phyloP scores from a whole-genome alignment of 2,888 invertebrate genomes.

The Heliothis peltigera region DNA sequence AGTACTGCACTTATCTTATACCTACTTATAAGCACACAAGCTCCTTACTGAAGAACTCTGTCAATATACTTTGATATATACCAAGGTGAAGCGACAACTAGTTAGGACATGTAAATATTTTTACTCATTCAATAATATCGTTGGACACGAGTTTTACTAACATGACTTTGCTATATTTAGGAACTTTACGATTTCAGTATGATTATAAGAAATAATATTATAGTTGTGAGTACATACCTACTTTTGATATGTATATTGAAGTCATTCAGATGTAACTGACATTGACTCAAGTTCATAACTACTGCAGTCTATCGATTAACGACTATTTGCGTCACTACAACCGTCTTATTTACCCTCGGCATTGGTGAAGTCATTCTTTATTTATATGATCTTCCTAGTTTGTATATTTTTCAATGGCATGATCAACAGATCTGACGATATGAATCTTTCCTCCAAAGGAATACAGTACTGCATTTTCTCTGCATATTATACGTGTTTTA shows the following conservation, averaged over 20 bases:
- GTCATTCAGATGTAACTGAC: conserved; percentile 23
- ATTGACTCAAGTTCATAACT: conserved; percentile 28
- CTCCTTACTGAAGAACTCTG: not conserved
- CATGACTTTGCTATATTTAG: conserved; percentile 9
- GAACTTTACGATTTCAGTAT: not conserved
- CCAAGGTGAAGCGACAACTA: conserved; percentile 17
- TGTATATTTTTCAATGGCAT: not conserved
- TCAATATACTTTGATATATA: conserved; percentile 20
- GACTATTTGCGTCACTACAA: conserved; percentile 12
- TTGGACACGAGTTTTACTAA: conserved; percentile 21
- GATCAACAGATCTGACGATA: not conserved
- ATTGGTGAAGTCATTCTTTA: not conserved
- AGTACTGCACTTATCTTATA: too few relatives aligned
- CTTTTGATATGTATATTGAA: conserved; percentile 12
- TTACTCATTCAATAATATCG: not conserved
- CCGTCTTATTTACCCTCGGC: conserved; percentile 1
- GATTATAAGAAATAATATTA: conserved; percentile 5
- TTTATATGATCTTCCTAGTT: not conserved
- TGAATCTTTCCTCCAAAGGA: not conserved
- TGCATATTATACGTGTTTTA: not conserved
- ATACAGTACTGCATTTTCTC: not conserved
- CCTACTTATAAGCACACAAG: not conserved
- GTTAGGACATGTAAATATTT: conserved; percentile 43
- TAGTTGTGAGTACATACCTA: not conserved
- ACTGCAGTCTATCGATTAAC: conserved; percentile 20